Percentiles rank a stretch among this genome's conserved stretches.
Conservation (phyloP, 2,888 invertebrate species). For the Coecobrya sp. region DNA sequence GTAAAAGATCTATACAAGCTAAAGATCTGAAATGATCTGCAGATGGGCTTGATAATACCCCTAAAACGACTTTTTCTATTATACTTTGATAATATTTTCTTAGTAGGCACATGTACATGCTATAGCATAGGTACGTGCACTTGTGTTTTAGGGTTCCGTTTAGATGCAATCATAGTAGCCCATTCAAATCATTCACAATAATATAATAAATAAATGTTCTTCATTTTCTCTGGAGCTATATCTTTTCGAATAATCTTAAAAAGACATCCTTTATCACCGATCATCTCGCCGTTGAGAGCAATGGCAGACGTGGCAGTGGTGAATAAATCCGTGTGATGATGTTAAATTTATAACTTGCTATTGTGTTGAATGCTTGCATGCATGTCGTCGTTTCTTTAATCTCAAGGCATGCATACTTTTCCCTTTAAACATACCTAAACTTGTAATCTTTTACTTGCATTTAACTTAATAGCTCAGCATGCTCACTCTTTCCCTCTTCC, state of each 20-base stretch:
- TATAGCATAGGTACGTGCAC: neutral
- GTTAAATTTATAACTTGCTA: slow-evolving; percentile 57
- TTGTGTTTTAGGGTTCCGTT: neutral
- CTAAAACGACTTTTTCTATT: slow-evolving; percentile 25
- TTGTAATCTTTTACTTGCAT: neutral
- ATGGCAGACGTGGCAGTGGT: slow-evolving; percentile 65
- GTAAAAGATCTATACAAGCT: slow-evolving; percentile 4
- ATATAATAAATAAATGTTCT: slow-evolving; percentile 58
- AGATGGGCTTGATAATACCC: slow-evolving; percentile 64
- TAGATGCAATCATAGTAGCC: slow-evolving; percentile 25
- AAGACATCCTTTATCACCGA: slow-evolving; percentile 67
- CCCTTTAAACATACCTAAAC: neutral
- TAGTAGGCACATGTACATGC: neutral
- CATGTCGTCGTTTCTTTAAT: slow-evolving; percentile 30
- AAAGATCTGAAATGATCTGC: slow-evolving; percentile 57
- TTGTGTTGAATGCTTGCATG: slow-evolving; percentile 50
- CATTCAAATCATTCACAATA: slow-evolving; percentile 60
- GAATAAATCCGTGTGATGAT: slow-evolving; percentile 70
- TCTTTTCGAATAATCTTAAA: slow-evolving; percentile 66
- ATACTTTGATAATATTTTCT: slow-evolving; percentile 23
- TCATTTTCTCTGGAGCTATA: slow-evolving; percentile 59
- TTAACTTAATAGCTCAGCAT: slow-evolving; percentile 76
- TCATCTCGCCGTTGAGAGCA: slow-evolving; percentile 54
- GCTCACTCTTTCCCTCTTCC: slow-evolving; percentile 76
- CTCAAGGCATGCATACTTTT: slow-evolving; percentile 24